Evolutionary conservation across 2,888 invertebrate species (phyloP), one percentile per base, ranked within the genome.

Genomic region (Euplexia lucipara): DNA sequence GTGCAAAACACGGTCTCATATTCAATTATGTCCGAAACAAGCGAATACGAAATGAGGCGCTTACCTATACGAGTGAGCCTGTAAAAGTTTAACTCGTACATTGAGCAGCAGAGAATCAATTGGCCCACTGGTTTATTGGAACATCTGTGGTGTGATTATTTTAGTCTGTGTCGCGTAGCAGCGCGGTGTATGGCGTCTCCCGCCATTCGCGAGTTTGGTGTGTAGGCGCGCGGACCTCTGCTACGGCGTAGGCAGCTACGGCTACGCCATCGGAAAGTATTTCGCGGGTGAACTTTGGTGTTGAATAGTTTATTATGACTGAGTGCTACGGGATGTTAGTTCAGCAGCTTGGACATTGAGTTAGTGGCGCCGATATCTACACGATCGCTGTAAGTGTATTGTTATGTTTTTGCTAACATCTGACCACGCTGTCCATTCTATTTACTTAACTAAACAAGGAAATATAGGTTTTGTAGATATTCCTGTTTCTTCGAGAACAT

Each of bases 181-280:
- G 35, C 39, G 56, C 54, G 62, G 49, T n/a, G 39, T 52, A 51
- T 44, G 57, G 61, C 77, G 48, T 66, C 75, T 83, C 84, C 86
- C 87, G 89, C 84, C 92, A 92, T 86, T 92, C 88, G 87, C 80
- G 85, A 81, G 83, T 84, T 80, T 81, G 84, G 74, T 72, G 85
- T 79, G 86, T 85, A 81, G 86, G 89, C 85, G 90, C 83, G 87
- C 89, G 91, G 92, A 86, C 58, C 72, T 69, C 72, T 79, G 90
- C 88, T 91, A 89, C 90, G 87, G 73, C 86, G 91, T 87, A 88
- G 87, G 84, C 81, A 53, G 75, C 79, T 83, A 81, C 86, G 81
- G 79, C 81, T 82, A 82, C 80, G 75, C 59, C 70, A 70, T 82
- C 84, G 83, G 68, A 85, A 86, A 84, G 79, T 83, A 80, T 83